phyloP scores from a whole-genome alignment of 2,797 vertebrate genomes.

The Choloepus didactylus region DNA sequence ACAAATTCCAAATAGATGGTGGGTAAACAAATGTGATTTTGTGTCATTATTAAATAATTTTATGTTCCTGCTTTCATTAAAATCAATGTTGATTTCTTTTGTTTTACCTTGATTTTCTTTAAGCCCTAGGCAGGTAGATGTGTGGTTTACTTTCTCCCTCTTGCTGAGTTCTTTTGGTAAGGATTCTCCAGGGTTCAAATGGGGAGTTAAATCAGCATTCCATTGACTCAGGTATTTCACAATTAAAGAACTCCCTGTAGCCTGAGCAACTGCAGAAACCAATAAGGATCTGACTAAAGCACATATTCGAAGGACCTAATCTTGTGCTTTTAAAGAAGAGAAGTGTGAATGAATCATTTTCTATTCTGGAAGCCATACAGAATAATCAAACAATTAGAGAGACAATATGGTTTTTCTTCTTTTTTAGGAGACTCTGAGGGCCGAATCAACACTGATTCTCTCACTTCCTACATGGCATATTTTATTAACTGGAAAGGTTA shows the following conservation, averaged over 20 bases:
- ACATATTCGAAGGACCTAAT: neutral
- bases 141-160: neutral
- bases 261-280: neutral
- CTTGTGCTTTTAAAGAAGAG: neutral
- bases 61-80: neutral
- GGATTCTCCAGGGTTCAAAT: neutral
- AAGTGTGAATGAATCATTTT: neutral
- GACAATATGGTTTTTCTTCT: neutral
- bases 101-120: neutral
- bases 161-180: neutral
- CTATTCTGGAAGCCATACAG: slow-evolving; percentile 23
- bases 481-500: slow-evolving; percentile 70
- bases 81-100: neutral
- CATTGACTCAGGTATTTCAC: neutral
- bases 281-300: neutral
- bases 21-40: neutral
- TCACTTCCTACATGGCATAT: fast-evolving
- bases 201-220: neutral
- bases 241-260: neutral
- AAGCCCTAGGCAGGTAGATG: neutral
- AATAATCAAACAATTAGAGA: slow-evolving; percentile 65
- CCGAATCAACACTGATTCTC: neutral
- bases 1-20: neutral
- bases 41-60: neutral
- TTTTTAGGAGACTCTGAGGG: slow-evolving; percentile 45